Conservation (phyloP, 2,888 invertebrate genomes). For the Eledone cirrhosa region DNA sequence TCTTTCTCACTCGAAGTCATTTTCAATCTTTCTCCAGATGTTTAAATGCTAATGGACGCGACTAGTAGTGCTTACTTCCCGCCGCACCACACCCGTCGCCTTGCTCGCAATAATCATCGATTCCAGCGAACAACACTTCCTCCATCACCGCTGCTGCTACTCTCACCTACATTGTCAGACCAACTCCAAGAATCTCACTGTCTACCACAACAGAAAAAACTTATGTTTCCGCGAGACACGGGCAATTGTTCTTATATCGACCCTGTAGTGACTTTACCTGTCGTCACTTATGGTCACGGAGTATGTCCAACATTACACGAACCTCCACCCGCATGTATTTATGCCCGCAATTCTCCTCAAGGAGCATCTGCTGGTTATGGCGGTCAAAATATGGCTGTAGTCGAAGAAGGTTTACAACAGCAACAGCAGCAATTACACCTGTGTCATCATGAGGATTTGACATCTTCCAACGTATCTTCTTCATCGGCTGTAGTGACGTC, state of each 20-base stretch:
- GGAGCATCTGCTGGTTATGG: slow-evolving; percentile 43
- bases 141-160: no score
- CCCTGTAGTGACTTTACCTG: slow-evolving; percentile 10
- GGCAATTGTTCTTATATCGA: neutral
- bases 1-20: neutral
- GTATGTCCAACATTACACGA: slow-evolving; percentile 35
- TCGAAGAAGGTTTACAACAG: slow-evolving; percentile 43
- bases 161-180: neutral
- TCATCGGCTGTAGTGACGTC: neutral
- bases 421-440: slow-evolving; percentile 33
- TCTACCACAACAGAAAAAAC: neutral
- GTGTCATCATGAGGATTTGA: neutral
- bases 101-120: slow-evolving; percentile 47
- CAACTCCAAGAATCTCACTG: neutral
- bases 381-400: slow-evolving; percentile 58
- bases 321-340: slow-evolving; percentile 48
- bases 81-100: slow-evolving; percentile 15
- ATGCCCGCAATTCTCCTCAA: slow-evolving; percentile 44
- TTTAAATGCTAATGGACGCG: slow-evolving; percentile 27
- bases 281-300: slow-evolving; percentile 25
- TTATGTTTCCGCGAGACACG: slow-evolving; percentile 1
- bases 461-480: neutral
- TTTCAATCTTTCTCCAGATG: slow-evolving; percentile 19
- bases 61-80: slow-evolving; percentile 23
- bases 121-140: neutral